Evolutionary conservation across 2,113 vertebrate genomes (phyloP), one percentile per base, ranked within the genome.

Genomic region (Lepus europaeus): DNA sequence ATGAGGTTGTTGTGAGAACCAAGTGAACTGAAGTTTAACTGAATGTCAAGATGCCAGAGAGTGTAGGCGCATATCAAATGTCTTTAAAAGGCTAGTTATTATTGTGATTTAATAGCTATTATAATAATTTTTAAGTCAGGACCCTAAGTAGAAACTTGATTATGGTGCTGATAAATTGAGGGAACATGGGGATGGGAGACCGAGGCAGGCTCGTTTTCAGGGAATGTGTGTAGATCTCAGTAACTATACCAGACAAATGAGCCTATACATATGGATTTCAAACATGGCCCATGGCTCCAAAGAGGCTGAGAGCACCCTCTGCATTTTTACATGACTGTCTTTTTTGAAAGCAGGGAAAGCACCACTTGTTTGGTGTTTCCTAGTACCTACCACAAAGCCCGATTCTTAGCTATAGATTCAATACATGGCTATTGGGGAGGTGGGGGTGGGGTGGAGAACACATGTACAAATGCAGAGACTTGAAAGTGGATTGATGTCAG

Each of bases 31-130:
- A 74, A 39, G 3, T 51, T 39, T 61, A 14, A 89, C 22, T 66
- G 61, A 78, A 39, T 83, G 23, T 13, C 61, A 95, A 95, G 19
- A 53, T 70, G 9, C 87, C 73, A 87, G 45, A 92, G 63, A 88
- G 11, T 81, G 3, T 68, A 61, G 45, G 16, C 17, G 36, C 6
- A 63, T 49, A 86, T 33, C 49, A 93, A 93, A 86, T 73, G 36
- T 20, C 36, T 93, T 94, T n/a, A 61, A 79, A 53, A 17, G 88
- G 29, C 59, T 92, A 94, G 49, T 70, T 36, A 76, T 66, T 72
- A 17, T 70, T 74, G 64, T 6, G 78, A 82, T 39, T 53, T 17
- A 81, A 36, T n/a, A 64, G 76, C 27, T 59, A 56, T 69, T 64
- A 25, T 82, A 70, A 59, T 79, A 84, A 76, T 10, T 59, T 83